These are phyloP conservation scores for Etheostoma nigrum DNA, from an alignment of 2,797 vertebrate genomes.

Conservation along the genomic window DNA sequence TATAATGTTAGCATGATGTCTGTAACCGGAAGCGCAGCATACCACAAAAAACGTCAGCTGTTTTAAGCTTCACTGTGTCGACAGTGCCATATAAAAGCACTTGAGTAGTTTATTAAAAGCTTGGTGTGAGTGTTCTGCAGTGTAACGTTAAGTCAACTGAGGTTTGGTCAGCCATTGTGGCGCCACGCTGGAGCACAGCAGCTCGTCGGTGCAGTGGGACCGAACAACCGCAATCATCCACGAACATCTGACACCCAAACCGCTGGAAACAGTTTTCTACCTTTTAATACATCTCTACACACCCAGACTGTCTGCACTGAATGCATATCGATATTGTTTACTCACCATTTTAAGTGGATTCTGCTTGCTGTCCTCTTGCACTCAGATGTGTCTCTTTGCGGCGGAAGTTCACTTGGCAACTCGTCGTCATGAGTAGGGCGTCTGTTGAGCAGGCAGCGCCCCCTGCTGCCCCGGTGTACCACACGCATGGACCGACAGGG, in stretches of 20 bases:
- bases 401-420: conserved; percentile 26
- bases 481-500: conserved; percentile 32
- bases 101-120: not conserved
- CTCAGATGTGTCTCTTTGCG: rapidly evolving
- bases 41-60: not conserved
- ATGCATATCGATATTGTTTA: not conserved
- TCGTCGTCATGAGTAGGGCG: rapidly evolving
- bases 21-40: rapidly evolving
- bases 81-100: not conserved
- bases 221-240: conserved; percentile 56
- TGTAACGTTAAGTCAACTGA: conserved; percentile 14
- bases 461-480: conserved; percentile 54
- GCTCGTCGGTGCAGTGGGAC: conserved; percentile 5
- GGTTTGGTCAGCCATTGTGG: conserved; percentile 55
- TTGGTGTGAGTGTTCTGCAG: not conserved
- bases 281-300: rapidly evolving
- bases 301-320: rapidly evolving
- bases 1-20: not conserved
- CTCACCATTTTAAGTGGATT: conserved; percentile 69
- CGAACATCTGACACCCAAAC: conserved; percentile 53
- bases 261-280: rapidly evolving
- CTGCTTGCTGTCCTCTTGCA: not conserved
- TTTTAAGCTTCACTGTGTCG: rapidly evolving
- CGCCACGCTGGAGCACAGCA: conserved; percentile 75
- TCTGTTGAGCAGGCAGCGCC: conserved; percentile 21